Evolutionary conservation across 2,888 invertebrate genomes (phyloP).

Genomic region (Drosophila anomelani): DNA sequence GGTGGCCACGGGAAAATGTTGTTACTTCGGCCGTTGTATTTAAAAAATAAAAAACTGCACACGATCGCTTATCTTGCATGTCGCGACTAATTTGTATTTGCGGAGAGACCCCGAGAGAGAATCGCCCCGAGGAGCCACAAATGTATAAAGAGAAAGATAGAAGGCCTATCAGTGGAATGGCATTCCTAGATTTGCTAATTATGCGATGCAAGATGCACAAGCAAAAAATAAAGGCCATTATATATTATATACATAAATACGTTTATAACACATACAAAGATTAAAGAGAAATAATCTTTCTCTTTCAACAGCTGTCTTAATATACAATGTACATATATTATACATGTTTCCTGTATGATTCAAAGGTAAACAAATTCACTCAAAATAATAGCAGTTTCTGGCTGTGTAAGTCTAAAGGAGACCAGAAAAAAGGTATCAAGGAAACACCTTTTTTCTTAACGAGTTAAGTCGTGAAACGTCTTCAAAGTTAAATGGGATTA

Average conservation of each 20-base stretch:
- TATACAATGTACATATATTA: too few relatives aligned
- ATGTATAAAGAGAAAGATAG: conserved; percentile 9
- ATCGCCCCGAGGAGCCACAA: neutral
- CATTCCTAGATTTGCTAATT: conserved; percentile 34
- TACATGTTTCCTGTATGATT: neutral
- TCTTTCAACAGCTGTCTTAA: neutral
- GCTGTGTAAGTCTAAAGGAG: neutral
- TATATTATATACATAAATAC: neutral
- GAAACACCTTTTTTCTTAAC: conserved; percentile 14
- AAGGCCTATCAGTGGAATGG: conserved; percentile 8
- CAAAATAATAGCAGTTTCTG: neutral
- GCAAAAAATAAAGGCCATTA: neutral
- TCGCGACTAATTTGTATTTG: conserved; percentile 67
- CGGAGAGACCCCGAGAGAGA: conserved; percentile 27
- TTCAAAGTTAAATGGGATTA: conserved; percentile 21
- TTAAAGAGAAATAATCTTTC: neutral
- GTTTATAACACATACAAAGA: neutral
- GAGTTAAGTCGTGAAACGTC: conserved; percentile 1
- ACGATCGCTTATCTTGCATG: conserved; percentile 70
- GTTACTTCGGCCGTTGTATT: conserved; percentile 45
- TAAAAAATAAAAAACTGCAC: conserved; percentile 38
- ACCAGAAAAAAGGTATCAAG: conserved; percentile 5
- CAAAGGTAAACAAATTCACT: neutral
- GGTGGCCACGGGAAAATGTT: conserved; percentile 52
- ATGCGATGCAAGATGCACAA: conserved; percentile 16